A percentile compares a stretch with the other conserved stretches of the same genome.
phyloP scores from a whole-genome alignment of 2,797 vertebrate genomes.

The Hippocampus kuda region DNA sequence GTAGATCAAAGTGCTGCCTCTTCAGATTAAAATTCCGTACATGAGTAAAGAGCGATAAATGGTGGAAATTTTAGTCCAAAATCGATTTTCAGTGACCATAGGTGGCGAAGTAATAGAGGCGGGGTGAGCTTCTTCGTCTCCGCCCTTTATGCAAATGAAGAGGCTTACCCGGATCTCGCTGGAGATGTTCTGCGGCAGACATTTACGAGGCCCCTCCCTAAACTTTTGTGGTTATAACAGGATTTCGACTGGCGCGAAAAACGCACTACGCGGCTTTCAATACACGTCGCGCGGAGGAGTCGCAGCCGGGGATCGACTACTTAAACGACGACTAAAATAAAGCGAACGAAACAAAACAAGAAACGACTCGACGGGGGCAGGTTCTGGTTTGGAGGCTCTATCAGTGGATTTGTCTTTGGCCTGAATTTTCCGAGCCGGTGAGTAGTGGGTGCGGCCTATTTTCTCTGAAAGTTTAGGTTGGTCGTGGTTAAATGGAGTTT shows the following conservation, averaged over 20 bases:
- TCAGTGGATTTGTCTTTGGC: slow-evolving; percentile 22
- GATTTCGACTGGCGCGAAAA: slow-evolving; percentile 66
- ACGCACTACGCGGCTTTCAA: slow-evolving; percentile 46
- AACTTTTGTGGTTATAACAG: slow-evolving; percentile 54
- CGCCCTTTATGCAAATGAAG: slow-evolving; percentile 38
- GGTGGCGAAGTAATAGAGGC: slow-evolving; percentile 23
- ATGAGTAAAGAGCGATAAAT: no score
- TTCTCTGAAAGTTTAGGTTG: background rate
- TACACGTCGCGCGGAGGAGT: slow-evolving; percentile 34
- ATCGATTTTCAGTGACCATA: background rate
- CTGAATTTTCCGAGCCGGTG: slow-evolving; percentile 40
- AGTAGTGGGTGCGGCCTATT: slow-evolving; percentile 24
- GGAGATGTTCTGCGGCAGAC: slow-evolving; percentile 49
- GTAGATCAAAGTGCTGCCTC: no score
- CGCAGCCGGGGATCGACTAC: background rate
- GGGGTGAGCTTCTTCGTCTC: slow-evolving; percentile 4
- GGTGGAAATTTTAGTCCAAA: no score
- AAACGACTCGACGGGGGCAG: slow-evolving; percentile 3
- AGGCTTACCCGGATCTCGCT: slow-evolving; percentile 55
- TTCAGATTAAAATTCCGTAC: no score
- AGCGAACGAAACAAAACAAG: no score
- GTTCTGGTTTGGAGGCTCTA: background rate
- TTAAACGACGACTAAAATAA: no score
- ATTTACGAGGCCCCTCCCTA: slow-evolving; percentile 53
- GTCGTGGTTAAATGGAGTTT: background rate